phyloP scores from a whole-genome alignment of 2,888 invertebrate species.

The Limnephilus marmoratus region DNA sequence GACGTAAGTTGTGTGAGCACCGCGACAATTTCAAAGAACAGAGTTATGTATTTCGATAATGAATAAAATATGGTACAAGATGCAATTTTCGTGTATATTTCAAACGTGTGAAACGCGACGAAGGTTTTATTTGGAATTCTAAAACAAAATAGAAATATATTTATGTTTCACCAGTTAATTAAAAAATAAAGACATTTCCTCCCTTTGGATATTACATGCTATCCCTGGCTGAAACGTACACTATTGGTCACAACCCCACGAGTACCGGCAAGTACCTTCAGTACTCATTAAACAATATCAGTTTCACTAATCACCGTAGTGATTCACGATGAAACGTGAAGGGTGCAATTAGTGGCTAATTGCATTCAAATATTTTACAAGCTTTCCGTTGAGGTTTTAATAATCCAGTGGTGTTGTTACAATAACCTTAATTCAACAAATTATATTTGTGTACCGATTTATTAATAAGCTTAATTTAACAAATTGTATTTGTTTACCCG shows the following conservation, averaged over 20 bases:
- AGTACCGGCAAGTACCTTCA: not conserved
- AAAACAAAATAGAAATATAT: not conserved
- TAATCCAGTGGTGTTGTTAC: too few relatives aligned
- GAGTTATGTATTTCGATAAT: not conserved
- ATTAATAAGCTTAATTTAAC: too few relatives aligned
- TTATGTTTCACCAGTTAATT: not conserved
- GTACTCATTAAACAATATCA: not conserved
- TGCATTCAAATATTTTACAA: not conserved
- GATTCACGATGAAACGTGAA: not conserved
- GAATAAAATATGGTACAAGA: not conserved
- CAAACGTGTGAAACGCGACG: not conserved
- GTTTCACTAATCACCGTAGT: not conserved
- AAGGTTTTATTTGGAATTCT: not conserved
- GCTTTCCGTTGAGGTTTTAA: too few relatives aligned
- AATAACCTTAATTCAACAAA: too few relatives aligned
- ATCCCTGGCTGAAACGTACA: not conserved
- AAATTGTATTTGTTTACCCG: too few relatives aligned
- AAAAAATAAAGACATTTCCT: not conserved
- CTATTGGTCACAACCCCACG: not conserved
- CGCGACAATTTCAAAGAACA: not conserved
- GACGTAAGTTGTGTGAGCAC: too few relatives aligned
- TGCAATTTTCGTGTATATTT: not conserved
- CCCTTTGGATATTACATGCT: not conserved
- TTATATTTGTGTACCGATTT: too few relatives aligned
- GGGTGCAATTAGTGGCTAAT: not conserved